Evolutionary conservation across 2,797 vertebrate genomes (phyloP).

Genomic region (Macroramphosus scolopax): DNA sequence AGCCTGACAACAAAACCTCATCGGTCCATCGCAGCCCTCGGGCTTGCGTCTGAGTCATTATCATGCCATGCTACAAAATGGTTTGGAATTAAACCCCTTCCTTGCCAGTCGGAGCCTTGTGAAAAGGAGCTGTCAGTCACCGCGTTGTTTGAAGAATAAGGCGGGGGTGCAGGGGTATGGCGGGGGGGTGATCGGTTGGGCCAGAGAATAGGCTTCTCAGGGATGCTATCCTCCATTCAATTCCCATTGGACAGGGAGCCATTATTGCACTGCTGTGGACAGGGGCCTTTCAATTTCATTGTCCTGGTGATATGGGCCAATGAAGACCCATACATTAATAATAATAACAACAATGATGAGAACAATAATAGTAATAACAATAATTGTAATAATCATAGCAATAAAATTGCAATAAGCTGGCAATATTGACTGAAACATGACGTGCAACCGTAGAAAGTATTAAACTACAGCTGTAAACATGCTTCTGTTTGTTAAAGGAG

Average conservation of each 20-base stretch:
- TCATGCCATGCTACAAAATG: conserved; percentile 77
- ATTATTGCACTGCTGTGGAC: conserved; percentile 78
- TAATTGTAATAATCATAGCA: no score
- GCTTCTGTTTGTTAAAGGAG: not conserved
- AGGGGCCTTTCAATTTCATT: conserved; percentile 72
- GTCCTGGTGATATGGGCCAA: conserved; percentile 48
- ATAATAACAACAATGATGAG: conserved; percentile 30
- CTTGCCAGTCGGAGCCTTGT: conserved; percentile 81
- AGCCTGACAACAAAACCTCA: conserved; percentile 21
- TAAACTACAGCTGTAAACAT: no score
- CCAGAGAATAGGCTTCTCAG: conserved; percentile 84
- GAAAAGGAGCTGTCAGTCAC: conserved; percentile 93
- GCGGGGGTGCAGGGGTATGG: conserved; percentile 40
- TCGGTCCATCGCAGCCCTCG: conserved; percentile 25
- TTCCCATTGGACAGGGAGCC: conserved; percentile 87
- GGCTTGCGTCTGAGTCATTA: conserved; percentile 68
- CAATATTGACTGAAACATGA: conserved; percentile 9
- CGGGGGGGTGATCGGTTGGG: conserved; percentile 61
- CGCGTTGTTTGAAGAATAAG: conserved; percentile 85
- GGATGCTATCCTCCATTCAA: conserved; percentile 91
- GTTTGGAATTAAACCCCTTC: conserved; percentile 85
- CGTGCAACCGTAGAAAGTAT: not conserved
- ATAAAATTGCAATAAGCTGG: conserved; percentile 15
- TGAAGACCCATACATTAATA: conserved; percentile 49
- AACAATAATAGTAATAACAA: conserved; percentile 28